These are phyloP conservation scores for Drosophila aff. DNA, from an alignment of 1,140 invertebrate genomes.

Conservation along the genomic window DNA sequence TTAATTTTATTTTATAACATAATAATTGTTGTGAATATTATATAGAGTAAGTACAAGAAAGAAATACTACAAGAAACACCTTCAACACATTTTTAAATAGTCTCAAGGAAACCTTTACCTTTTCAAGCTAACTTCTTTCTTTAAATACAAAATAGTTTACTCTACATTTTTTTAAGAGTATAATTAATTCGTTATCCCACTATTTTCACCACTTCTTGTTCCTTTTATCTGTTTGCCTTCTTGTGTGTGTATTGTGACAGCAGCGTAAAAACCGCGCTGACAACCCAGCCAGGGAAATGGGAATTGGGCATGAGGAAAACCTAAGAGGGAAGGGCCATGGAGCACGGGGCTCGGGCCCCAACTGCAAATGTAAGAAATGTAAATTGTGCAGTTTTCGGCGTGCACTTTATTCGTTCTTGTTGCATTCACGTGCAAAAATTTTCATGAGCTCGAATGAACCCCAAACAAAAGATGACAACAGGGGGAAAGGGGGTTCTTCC, in stretches of 20 bases:
- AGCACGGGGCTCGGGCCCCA: constrained; percentile 12
- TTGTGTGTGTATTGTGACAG: constrained; percentile 74
- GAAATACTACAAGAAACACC: too few species aligned
- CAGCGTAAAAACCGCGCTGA: constrained; percentile 78
- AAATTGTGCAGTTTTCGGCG: constrained; percentile 73
- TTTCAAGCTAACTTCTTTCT: background rate
- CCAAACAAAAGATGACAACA: constrained; percentile 28
- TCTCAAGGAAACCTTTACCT: background rate
- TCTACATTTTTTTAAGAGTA: background rate
- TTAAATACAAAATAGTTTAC: too few species aligned
- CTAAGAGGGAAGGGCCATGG: background rate
- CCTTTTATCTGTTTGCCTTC: constrained; percentile 34
- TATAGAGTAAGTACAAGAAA: background rate
- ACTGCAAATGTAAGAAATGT: constrained; percentile 79
- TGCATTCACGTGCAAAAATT: constrained; percentile 78
- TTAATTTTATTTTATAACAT: background rate
- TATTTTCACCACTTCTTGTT: background rate
- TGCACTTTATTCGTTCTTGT: constrained; percentile 58
- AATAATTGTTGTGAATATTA: background rate
- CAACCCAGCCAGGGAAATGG: constrained; percentile 66
- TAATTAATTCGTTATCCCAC: background rate
- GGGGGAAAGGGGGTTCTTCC: background rate
- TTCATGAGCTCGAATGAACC: constrained; percentile 62
- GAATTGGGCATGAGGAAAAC: constrained; percentile 39
- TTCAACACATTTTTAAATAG: background rate